A percentile compares a stretch with the other conserved stretches of the same genome.
These are phyloP conservation scores for Otis tarda DNA, from an alignment of 2,113 vertebrate genomes.

Conservation along the genomic window DNA sequence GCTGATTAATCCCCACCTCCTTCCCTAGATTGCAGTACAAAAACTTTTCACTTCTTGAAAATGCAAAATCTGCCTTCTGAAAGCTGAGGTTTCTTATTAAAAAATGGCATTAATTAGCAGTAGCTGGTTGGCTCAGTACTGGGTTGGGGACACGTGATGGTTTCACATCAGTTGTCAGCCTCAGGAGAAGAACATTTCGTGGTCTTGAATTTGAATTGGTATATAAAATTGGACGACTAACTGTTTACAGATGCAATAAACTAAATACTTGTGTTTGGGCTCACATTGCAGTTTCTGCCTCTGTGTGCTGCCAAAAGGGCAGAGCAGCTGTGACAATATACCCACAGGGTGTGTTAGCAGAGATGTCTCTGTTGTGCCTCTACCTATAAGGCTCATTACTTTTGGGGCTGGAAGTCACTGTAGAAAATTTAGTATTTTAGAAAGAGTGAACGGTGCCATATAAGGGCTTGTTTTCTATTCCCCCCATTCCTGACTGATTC, in stretches of 20 bases:
- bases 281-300: background rate
- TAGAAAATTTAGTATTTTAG: background rate
- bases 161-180: background rate
- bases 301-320: background rate
- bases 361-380: background rate
- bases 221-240: background rate
- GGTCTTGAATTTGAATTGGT: background rate
- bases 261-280: background rate
- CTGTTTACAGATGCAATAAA: background rate
- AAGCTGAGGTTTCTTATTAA: background rate
- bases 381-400: background rate
- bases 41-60: background rate
- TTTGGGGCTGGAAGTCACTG: background rate
- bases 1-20: background rate
- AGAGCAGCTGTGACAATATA: background rate
- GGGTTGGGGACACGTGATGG: background rate
- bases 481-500: background rate
- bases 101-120: background rate
- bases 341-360: fast-evolving
- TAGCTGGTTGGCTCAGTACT: background rate
- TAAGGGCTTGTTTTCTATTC: background rate
- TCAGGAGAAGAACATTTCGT: background rate
- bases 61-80: background rate
- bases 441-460: background rate
- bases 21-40: background rate